These are phyloP conservation scores for Eristalinus sepulchralis DNA, from an alignment of 2,888 invertebrate species.

Conservation along the genomic window DNA sequence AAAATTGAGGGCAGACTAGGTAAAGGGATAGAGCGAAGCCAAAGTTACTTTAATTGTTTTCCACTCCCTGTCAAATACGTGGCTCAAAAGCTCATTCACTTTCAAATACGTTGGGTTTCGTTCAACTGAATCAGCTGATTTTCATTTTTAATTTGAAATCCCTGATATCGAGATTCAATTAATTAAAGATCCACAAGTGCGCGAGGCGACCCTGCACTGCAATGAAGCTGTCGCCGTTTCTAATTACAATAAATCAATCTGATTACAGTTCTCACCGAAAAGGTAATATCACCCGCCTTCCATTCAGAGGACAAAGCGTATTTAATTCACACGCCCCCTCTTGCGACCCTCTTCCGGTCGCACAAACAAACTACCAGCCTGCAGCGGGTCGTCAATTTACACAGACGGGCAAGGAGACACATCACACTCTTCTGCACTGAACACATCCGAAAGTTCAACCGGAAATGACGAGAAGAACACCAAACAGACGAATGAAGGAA, in stretches of 20 bases:
- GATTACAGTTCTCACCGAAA: conserved; percentile 40
- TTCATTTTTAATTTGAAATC: conserved; percentile 43
- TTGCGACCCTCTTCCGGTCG: no score
- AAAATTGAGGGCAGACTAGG: no score
- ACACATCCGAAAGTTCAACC: neutral
- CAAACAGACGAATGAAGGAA: conserved; percentile 4
- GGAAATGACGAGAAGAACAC: neutral
- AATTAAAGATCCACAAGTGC: conserved; percentile 25
- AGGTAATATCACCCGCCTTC: neutral
- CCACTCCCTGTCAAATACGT: no score
- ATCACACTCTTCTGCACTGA: conserved; percentile 29
- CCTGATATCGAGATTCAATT: conserved; percentile 34
- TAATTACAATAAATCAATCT: conserved; percentile 63
- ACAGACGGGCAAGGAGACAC: conserved; percentile 44
- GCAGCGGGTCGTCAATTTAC: conserved; percentile 12
- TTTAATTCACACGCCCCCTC: conserved; percentile 22
- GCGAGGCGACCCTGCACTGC: neutral
- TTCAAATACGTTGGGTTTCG: conserved; percentile 5
- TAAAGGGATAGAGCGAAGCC: no score
- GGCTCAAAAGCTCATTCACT: no score
- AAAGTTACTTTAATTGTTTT: no score
- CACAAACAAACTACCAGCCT: neutral
- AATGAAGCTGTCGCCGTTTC: conserved; percentile 21
- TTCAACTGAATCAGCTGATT: conserved; percentile 17
- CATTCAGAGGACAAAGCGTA: conserved; percentile 1